phyloP scores from a whole-genome alignment of 2,888 invertebrate genomes.

The Biston betularia region DNA sequence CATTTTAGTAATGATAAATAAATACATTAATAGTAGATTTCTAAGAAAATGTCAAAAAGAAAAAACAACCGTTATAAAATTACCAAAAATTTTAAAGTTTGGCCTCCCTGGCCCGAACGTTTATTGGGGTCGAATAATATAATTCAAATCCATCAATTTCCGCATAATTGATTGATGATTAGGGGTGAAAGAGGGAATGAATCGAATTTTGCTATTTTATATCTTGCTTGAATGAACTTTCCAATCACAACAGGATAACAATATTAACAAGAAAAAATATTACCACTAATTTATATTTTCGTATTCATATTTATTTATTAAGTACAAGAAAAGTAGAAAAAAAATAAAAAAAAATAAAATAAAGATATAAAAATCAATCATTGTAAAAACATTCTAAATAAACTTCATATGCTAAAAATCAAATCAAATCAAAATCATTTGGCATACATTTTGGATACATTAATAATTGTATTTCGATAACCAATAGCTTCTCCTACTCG shows the following conservation, averaged over 20 bases:
- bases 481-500: too few relatives aligned
- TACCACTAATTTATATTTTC: not conserved
- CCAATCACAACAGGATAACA: conserved; percentile 1
- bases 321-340: too few relatives aligned
- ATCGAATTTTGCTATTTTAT: conserved; percentile 22
- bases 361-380: too few relatives aligned
- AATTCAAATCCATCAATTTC: conserved; percentile 34
- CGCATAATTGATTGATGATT: conserved; percentile 38
- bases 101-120: conserved; percentile 8
- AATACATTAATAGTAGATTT: too few relatives aligned
- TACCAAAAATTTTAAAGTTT: conserved; percentile 11
- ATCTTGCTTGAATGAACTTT: conserved; percentile 21
- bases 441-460: too few relatives aligned
- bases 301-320: conserved; percentile 7
- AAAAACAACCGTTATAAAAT: conserved; percentile 1
- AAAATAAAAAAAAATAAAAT: too few relatives aligned
- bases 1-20: not conserved
- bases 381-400: too few relatives aligned
- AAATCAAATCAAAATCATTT: too few relatives aligned
- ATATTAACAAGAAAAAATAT: not conserved
- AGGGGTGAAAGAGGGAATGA: conserved; percentile 17
- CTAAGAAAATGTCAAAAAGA: too few relatives aligned
- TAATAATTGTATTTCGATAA: too few relatives aligned
- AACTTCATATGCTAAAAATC: too few relatives aligned
- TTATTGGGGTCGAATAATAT: conserved; percentile 29